Conservation (phyloP, 1,140 invertebrate species). For the Caenorhabditis elegans region DNA sequence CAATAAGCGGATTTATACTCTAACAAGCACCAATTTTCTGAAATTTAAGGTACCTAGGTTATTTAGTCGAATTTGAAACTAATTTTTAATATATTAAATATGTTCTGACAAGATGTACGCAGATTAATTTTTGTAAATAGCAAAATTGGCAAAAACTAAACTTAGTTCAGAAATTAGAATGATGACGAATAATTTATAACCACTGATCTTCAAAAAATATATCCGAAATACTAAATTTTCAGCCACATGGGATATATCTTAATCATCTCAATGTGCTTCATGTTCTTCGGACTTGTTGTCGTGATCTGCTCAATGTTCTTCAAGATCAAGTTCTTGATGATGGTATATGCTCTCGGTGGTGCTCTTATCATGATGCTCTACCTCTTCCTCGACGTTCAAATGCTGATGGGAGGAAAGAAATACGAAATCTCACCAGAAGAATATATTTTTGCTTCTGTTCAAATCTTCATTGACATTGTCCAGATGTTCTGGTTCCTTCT, state of each 20-base stretch:
- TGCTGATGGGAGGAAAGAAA: slow-evolving; percentile 74
- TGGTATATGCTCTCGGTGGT: slow-evolving; percentile 58
- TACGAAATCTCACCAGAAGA: slow-evolving; percentile 74
- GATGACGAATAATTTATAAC: too few relatives aligned
- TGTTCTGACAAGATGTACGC: too few relatives aligned
- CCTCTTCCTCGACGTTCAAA: slow-evolving; percentile 72
- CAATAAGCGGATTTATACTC: too few relatives aligned
- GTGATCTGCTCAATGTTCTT: slow-evolving; percentile 49
- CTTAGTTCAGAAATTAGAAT: too few relatives aligned
- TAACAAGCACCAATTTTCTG: too few relatives aligned
- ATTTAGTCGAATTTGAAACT: too few relatives aligned
- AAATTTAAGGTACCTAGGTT: too few relatives aligned
- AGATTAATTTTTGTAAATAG: too few relatives aligned
- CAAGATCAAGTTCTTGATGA: slow-evolving; percentile 51
- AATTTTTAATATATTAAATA: too few relatives aligned
- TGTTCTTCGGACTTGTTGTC: slow-evolving; percentile 61
- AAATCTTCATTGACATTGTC: slow-evolving; percentile 68
- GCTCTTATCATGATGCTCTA: slow-evolving; percentile 68
- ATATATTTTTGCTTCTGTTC: slow-evolving; percentile 73
- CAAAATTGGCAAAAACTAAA: too few relatives aligned
- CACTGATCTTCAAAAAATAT: too few relatives aligned
- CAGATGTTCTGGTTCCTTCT: slow-evolving; percentile 65
- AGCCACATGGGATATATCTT: slow-evolving; percentile 58
- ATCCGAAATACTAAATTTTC: too few relatives aligned
- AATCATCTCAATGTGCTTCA: slow-evolving; percentile 60